Conservation (phyloP, 2,113 vertebrate genomes). For the Prietella phreatophila region DNA sequence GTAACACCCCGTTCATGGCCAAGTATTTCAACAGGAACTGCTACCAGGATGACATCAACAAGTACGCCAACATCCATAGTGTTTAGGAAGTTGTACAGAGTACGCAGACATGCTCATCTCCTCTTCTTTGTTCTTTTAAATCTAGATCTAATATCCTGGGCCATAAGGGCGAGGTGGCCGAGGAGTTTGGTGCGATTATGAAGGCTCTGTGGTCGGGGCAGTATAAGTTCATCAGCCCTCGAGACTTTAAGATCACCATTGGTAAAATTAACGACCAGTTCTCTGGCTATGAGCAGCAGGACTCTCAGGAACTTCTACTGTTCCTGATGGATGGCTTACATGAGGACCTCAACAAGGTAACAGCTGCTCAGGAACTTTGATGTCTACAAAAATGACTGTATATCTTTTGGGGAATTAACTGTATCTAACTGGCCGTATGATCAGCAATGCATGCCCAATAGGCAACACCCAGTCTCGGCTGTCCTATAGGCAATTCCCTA, state of each 20-base stretch:
- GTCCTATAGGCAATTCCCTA: neutral
- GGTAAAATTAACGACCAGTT: conserved; percentile 97
- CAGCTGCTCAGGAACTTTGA: neutral
- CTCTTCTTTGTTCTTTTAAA: no score
- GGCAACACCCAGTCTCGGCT: neutral
- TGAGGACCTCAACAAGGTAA: conserved; percentile 97
- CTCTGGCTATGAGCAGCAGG: conserved; percentile 89
- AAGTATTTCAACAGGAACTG: conserved; percentile 92
- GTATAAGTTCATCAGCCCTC: conserved; percentile 90
- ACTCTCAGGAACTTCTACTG: conserved; percentile 94
- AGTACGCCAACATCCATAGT: conserved; percentile 66
- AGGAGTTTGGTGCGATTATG: conserved; percentile 97
- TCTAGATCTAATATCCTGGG: conserved; percentile 88
- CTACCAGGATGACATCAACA: conserved; percentile 95
- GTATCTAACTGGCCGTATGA: neutral
- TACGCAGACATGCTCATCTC: neutral
- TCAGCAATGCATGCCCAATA: neutral
- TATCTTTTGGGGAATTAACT: neutral
- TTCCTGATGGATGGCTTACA: conserved; percentile 98
- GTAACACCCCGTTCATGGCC: conserved; percentile 86
- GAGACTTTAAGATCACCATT: conserved; percentile 95
- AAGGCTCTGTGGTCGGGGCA: conserved; percentile 93
- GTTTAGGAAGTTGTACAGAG: neutral
- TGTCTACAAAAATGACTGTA: neutral
- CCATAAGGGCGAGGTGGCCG: conserved; percentile 95